Evolutionary conservation across 2,113 vertebrate genomes (phyloP).

Genomic region (Oriolus oriolus): DNA sequence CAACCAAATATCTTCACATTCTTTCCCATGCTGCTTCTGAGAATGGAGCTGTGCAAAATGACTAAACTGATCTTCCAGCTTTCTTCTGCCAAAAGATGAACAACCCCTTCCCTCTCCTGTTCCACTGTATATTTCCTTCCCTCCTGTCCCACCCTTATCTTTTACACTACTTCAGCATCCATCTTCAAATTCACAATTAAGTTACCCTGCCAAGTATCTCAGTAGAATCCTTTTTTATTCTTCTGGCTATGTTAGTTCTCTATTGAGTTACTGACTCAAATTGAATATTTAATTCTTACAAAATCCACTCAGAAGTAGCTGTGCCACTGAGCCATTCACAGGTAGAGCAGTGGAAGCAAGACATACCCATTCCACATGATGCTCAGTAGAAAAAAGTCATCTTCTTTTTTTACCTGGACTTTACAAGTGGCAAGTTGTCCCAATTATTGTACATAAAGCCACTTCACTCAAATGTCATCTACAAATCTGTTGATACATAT

Average conservation of each 20-base stretch:
- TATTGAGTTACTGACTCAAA: not conserved
- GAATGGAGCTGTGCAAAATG: not conserved
- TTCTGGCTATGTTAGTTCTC: not conserved
- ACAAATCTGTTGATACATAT: not conserved
- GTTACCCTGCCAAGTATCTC: not conserved
- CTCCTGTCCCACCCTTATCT: not conserved
- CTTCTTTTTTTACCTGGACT: not conserved
- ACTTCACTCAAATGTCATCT: not conserved
- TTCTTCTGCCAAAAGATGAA: not conserved
- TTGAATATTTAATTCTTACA: not conserved
- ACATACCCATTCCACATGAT: fast-evolving
- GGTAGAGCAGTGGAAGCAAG: not conserved
- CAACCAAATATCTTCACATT: not conserved
- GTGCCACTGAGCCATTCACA: not conserved
- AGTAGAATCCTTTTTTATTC: not conserved
- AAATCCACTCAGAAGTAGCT: not conserved
- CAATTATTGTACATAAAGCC: not conserved
- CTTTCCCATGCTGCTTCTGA: not conserved
- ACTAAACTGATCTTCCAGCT: not conserved
- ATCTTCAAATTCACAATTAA: not conserved
- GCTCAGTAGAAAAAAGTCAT: not conserved
- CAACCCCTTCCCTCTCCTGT: not conserved
- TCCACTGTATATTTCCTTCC: not conserved
- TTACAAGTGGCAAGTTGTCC: not conserved
- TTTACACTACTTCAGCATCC: not conserved